Evolutionary conservation across 2,888 invertebrate genomes (phyloP), one percentile per base, ranked within the genome.

Genomic region (Eupithecia exiguata): DNA sequence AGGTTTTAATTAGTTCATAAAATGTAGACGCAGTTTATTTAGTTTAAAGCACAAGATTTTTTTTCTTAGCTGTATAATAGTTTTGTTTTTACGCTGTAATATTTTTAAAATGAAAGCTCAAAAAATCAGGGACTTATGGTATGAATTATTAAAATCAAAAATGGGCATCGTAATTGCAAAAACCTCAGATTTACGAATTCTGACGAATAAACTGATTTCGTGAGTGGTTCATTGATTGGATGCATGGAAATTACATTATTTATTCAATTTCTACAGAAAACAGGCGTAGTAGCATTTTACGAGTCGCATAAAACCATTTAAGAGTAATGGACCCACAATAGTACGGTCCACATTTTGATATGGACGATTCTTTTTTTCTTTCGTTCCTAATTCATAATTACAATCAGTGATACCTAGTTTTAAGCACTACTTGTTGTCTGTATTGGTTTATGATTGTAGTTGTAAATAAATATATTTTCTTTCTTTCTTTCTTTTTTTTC

Each of bases 151-250:
- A 61, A n/a, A 71, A n/a, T 66, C n/a, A 30, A 30, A 65, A 65
- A n/a, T 12, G n/a, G 36, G 35, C 21, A 70, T 18, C 43, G 38
- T 53, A 67, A 53, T 70, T 66, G 66, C 49, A 36, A 49, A 53
- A 70, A 38, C 53, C 66, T 9, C 49, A n/a, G 5, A 7, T 1
- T 58, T 43, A 30, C 61, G 61, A 69, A 40, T 69, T 66, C 49
- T 58, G 63, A 71, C 43, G 40, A 65, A 67, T 58, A 14, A 67
- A 58, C 63, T 67, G 18, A 71, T 58, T 66, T 67, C n/a, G n/a
- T 30, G 30, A 18, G 16, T 43, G 16, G n/a, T 43, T 36, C 38
- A 58, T 66, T 71, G 68, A 68, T 62, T 38, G 40, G 18, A 30
- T 36, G n/a, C 12, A 65, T 65, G 38, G 9, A 65, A 49, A n/a